Conservation (phyloP, 2,113 vertebrate species). For the Tringa solitaria region DNA sequence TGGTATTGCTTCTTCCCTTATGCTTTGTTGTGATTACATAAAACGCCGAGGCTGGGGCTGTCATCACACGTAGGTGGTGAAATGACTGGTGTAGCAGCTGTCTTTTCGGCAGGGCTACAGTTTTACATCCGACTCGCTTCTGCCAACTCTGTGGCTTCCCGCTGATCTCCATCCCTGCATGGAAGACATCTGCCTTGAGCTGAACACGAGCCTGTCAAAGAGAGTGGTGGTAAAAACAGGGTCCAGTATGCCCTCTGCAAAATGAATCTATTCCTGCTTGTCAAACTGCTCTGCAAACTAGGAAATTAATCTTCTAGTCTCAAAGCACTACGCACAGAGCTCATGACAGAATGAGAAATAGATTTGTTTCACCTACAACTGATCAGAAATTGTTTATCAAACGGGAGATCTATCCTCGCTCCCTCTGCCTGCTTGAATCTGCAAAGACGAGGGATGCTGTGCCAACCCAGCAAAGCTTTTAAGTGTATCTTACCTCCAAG, state of each 20-base stretch:
- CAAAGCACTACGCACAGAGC: background rate
- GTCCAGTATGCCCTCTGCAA: background rate
- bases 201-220: background rate
- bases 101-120: background rate
- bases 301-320: background rate
- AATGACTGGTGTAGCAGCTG: slow-evolving; percentile 38
- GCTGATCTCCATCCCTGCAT: background rate
- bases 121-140: background rate
- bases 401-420: background rate
- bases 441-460: background rate
- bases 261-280: background rate
- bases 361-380: background rate
- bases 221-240: background rate
- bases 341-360: background rate
- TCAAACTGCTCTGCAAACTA: background rate
- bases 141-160: slow-evolving; percentile 27
- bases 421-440: background rate
- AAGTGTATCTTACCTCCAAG: background rate
- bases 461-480: background rate
- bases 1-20: background rate
- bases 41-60: background rate
- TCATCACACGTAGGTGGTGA: slow-evolving; percentile 11
- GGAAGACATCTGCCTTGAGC: slow-evolving; percentile 17
- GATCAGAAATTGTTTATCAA: background rate
- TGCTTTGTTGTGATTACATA: background rate